phyloP scores from a whole-genome alignment of 2,888 invertebrate genomes.

The Agrenia bidenticulata region DNA sequence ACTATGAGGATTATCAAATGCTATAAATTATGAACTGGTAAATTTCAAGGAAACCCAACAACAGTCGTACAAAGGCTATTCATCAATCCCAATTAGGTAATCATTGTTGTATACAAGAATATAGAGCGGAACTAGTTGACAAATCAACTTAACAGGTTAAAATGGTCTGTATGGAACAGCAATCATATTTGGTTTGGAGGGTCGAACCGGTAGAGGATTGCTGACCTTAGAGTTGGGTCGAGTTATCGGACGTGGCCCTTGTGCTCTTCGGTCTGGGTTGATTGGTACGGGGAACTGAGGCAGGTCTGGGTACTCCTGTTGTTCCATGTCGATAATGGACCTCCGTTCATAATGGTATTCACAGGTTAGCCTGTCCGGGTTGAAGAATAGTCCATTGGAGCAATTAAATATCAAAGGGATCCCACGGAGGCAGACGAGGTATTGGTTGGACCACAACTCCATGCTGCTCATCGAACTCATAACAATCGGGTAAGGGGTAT shows the following conservation, averaged over 20 bases:
- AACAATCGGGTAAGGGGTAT: background rate
- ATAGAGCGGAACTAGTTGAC: too few species aligned
- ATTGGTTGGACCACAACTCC: conserved; percentile 20
- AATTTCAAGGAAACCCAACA: too few species aligned
- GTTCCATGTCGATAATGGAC: too few species aligned
- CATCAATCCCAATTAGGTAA: too few species aligned
- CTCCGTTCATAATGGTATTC: conserved; percentile 24
- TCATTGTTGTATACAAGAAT: too few species aligned
- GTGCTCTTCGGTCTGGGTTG: background rate
- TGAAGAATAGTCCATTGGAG: conserved; percentile 26
- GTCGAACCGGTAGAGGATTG: too few species aligned
- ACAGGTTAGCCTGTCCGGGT: conserved; percentile 19
- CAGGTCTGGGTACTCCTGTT: conserved; percentile 2
- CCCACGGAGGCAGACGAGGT: conserved; percentile 20
- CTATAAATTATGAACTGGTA: too few species aligned
- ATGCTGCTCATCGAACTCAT: background rate
- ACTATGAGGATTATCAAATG: too few species aligned
- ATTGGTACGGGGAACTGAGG: conserved; percentile 23
- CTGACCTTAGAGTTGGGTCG: background rate
- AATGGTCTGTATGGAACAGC: too few species aligned
- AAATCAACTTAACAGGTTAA: too few species aligned
- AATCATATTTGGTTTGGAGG: too few species aligned
- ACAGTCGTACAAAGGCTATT: too few species aligned
- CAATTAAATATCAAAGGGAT: conserved; percentile 23
- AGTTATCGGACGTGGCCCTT: background rate